Base-by-base conservation (phyloP, 1,140 invertebrate genomes). In the Zaprionus taronus region DNA sequence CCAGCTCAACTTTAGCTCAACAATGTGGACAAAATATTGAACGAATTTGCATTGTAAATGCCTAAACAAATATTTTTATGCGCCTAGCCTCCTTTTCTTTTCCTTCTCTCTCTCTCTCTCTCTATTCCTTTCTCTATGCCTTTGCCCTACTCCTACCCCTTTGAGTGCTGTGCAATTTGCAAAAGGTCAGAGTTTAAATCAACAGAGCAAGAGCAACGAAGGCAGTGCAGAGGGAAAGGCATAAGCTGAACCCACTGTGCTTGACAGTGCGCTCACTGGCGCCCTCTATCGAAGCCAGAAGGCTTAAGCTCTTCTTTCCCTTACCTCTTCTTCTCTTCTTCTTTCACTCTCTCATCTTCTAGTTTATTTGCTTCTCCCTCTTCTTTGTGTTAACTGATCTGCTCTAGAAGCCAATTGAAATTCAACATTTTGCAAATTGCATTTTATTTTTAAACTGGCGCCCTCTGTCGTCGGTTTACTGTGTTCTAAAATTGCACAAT, bases 1-100 rank as follows among this genome's bases (percentile, higher is more conserved):
- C 20, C 41, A 31, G 15, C 38, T 15, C 38, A 62, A 14, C 36
- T 26, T 20, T 36, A 11, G n/a, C 56, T 20, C 62, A 72, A 20
- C 22, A 26, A 17, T 41, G 24, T 17, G 22, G 24, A 57, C 44
- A 61, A 76, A 73, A 56, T 72, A 86, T 79, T 79, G 77, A 83
- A 89, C 72, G 83, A 89, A 86, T 86, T 86, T 86, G 83, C 83
- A 86, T 86, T 86, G 83, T 86, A 83, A 86, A 89, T 89, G 84
- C 83, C 83, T 86, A 86, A 89, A 80, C 84, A 86, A 89, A 86
- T 73, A 83, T 72, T 76, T 75, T 75, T 75, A 60, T 75, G 44
- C 34, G 66, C 66, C 72, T 38, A 47, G 15, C 57, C 15, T 11
- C 47, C n/a, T 47, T 24, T 24, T 24, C 47, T 47, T 5, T 47